Evolutionary conservation across 2,888 invertebrate species (phyloP).

Genomic region (Pinctada fucata): DNA sequence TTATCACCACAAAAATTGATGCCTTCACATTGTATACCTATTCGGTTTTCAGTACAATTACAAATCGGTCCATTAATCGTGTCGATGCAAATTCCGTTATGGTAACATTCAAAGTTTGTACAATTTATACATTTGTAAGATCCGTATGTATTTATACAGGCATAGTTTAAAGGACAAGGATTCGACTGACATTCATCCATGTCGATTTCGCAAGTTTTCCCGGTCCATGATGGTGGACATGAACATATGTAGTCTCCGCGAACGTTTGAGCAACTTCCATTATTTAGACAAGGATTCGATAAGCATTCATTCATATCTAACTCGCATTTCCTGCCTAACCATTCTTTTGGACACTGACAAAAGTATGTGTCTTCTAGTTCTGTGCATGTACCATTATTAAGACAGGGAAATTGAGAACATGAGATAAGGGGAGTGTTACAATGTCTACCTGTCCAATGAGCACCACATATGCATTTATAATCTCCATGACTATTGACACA

Average conservation of each 20-base stretch:
- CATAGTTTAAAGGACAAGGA: constrained; percentile 13
- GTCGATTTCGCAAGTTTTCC: constrained; percentile 13
- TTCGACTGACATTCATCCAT: constrained; percentile 15
- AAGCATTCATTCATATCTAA: constrained; percentile 21
- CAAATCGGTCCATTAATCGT: constrained; percentile 14
- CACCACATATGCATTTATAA: constrained; percentile 17
- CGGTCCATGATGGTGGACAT: neutral
- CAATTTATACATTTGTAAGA: constrained; percentile 24
- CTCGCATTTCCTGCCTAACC: constrained; percentile 15
- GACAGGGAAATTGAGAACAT: constrained; percentile 11
- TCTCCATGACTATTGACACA: constrained; percentile 22
- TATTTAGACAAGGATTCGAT: constrained; percentile 13
- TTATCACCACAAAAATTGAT: too few species aligned
- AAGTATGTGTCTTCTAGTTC: constrained; percentile 8
- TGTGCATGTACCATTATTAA: constrained; percentile 23
- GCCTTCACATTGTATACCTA: too few species aligned
- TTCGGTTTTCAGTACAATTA: neutral
- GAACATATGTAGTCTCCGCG: constrained; percentile 17
- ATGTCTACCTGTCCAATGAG: constrained; percentile 21
- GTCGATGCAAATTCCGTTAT: constrained; percentile 17
- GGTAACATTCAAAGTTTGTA: constrained; percentile 1
- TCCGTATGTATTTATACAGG: constrained; percentile 12
- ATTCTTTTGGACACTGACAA: constrained; percentile 16
- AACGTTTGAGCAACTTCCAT: constrained; percentile 21
- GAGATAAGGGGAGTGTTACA: constrained; percentile 20